Conservation (phyloP, 2,888 invertebrate genomes). For the Hypolimnas misippus region DNA sequence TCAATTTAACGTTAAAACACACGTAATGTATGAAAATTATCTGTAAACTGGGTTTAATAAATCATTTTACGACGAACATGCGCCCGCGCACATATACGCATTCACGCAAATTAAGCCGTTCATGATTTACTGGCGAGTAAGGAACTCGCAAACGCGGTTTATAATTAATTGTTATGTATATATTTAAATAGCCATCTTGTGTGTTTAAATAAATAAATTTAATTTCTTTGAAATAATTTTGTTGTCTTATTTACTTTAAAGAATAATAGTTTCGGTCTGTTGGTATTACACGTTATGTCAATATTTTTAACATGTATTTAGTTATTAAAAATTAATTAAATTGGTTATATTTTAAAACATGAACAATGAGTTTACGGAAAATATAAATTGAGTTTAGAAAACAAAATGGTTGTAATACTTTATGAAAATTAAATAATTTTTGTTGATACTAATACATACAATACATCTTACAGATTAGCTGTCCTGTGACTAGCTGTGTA, state of each 20-base stretch:
- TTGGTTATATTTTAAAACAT: too few relatives aligned
- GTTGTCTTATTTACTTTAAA: background rate
- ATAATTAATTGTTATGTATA: constrained; percentile 10
- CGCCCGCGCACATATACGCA: constrained; percentile 25
- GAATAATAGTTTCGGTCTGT: too few relatives aligned
- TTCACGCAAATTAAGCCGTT: constrained; percentile 35
- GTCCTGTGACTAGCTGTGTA: too few relatives aligned
- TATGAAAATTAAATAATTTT: too few relatives aligned
- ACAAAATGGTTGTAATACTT: too few relatives aligned
- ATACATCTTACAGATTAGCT: too few relatives aligned
- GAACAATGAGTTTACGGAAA: too few relatives aligned
- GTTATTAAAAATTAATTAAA: too few relatives aligned
- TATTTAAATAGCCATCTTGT: background rate
- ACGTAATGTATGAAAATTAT: constrained; percentile 23
- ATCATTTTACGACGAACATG: constrained; percentile 28
- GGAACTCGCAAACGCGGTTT: constrained; percentile 10
- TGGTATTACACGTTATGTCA: too few relatives aligned
- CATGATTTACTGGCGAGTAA: constrained; percentile 26
- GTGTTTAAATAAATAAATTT: background rate
- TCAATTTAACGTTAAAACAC: constrained; percentile 9
- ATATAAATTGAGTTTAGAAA: too few relatives aligned
- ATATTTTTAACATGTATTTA: too few relatives aligned
- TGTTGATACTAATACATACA: too few relatives aligned
- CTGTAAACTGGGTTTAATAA: constrained; percentile 27
- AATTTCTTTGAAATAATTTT: background rate